These are phyloP conservation scores for Sturnus vulgaris DNA, from an alignment of 2,113 vertebrate species.

Conservation along the genomic window DNA sequence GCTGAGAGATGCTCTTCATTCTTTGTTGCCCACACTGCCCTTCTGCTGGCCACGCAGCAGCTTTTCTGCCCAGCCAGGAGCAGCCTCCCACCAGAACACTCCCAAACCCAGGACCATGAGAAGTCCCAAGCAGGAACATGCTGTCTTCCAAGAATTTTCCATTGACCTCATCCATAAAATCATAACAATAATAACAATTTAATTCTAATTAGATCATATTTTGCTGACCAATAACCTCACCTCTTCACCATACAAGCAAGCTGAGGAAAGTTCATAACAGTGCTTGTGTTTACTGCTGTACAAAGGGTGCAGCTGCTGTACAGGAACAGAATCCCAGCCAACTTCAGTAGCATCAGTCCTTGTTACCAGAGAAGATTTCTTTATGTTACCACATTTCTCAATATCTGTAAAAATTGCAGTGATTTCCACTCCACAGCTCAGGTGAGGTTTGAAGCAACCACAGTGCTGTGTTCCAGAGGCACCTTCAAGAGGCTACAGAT, in stretches of 20 bases:
- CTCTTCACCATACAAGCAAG: background rate
- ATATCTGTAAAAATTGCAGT: rapidly evolving
- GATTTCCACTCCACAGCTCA: background rate
- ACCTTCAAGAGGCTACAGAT: background rate
- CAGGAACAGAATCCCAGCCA: background rate
- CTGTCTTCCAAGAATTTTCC: background rate
- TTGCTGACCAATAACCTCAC: background rate
- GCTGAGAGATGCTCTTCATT: background rate
- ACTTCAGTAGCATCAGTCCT: background rate
- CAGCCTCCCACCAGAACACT: background rate
- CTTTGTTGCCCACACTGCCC: background rate
- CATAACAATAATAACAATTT: background rate
- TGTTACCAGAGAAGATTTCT: background rate
- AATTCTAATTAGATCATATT: background rate
- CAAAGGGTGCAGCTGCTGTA: background rate
- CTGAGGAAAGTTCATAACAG: background rate
- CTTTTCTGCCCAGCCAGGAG: background rate
- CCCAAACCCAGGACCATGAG: rapidly evolving
- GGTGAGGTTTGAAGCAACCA: background rate
- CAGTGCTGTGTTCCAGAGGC: background rate
- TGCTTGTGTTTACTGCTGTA: background rate
- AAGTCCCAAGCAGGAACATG: rapidly evolving
- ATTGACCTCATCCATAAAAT: background rate
- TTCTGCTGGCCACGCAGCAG: background rate
- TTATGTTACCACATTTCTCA: background rate